Base-by-base conservation (phyloP, 2,113 vertebrate genomes). In the Rhegmatorhina hoffmannsi region DNA sequence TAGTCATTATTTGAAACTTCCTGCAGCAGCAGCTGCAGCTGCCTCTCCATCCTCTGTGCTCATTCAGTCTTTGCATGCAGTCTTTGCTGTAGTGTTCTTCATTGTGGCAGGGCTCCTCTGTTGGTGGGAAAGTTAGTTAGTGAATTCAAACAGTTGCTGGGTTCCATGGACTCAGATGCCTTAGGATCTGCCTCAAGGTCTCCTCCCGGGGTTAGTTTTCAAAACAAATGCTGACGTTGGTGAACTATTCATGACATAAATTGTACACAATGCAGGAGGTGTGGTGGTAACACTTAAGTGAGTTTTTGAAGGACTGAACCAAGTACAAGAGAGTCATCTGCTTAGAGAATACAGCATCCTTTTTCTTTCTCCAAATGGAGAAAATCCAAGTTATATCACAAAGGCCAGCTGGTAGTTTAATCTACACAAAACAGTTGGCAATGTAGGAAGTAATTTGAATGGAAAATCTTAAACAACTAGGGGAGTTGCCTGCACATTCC, bases 191-290 rank as follows among this genome's bases (percentile, higher is more conserved):
- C 46, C 34, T 68, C 18, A 62, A 46, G 31, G 9, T 72, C 23
- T 63, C 20, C 24, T 86, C 43, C 28, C 28, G 34, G 52, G 7
- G 11, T 86, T 83, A 17, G 25, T 76, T 90, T 89, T 80, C 7
- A 13, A 68, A 86, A 36, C 29, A 44, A 72, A 25, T 33, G 24
- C 23, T 81, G n/a, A 12, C 26, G 24, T 46, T 84, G 31, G 29
- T 62, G 33, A 74, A 66, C 59, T 49, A 17, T 69, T 76, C 11
- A 10, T 36, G 8, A n/a, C 13, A 5, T 21, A 74, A 59, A 31
- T 40, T 40, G 21, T 50, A 53, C 7, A 2, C 0, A 0, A 9
- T 18, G 17, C 64, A 62, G 38, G 56, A 89, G 36, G 7, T 80
- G 38, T 2, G 2, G 24, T 26, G 14, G 8, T 88, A 36, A 16